phyloP scores from a whole-genome alignment of 2,797 vertebrate species.

The Oreochromis grahami region DNA sequence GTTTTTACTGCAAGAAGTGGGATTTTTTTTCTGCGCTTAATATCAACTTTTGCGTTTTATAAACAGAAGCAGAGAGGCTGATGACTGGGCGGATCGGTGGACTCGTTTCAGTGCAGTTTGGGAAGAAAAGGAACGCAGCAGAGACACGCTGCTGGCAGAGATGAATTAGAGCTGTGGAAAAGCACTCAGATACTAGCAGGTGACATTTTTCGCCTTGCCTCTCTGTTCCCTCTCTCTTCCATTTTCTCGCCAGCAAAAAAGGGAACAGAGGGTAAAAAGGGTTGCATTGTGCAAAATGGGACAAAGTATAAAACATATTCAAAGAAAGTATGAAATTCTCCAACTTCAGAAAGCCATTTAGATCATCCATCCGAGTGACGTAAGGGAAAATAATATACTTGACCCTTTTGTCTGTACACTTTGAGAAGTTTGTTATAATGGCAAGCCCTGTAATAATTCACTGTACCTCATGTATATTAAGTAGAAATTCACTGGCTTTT shows the following conservation, averaged over 20 bases:
- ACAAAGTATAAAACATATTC: slow-evolving; percentile 71
- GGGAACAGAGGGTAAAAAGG: slow-evolving; percentile 64
- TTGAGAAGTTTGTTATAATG: slow-evolving; percentile 88
- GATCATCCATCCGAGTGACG: slow-evolving; percentile 74
- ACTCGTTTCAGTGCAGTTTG: slow-evolving; percentile 41
- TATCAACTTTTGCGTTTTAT: background rate
- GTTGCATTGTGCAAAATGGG: slow-evolving; percentile 63
- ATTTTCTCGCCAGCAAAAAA: slow-evolving; percentile 57
- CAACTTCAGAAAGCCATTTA: slow-evolving; percentile 80
- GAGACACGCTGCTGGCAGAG: slow-evolving; percentile 74
- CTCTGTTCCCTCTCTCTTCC: slow-evolving; percentile 53
- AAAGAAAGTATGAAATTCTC: slow-evolving; percentile 77
- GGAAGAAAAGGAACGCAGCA: slow-evolving; percentile 58
- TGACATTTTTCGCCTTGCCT: slow-evolving; percentile 56
- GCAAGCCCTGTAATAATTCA: slow-evolving; percentile 87
- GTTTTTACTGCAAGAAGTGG: background rate
- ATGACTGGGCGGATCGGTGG: slow-evolving; percentile 23
- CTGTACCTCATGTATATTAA: slow-evolving; percentile 94
- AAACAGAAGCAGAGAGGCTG: background rate
- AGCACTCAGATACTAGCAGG: slow-evolving; percentile 69
- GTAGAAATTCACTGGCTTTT: slow-evolving; percentile 85
- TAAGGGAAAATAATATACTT: slow-evolving; percentile 83
- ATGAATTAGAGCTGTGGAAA: slow-evolving; percentile 79
- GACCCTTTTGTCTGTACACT: slow-evolving; percentile 84
- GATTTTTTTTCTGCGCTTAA: background rate